Base-by-base conservation (phyloP, 2,888 invertebrate genomes). In the Sinopyrophorus schimmeli region DNA sequence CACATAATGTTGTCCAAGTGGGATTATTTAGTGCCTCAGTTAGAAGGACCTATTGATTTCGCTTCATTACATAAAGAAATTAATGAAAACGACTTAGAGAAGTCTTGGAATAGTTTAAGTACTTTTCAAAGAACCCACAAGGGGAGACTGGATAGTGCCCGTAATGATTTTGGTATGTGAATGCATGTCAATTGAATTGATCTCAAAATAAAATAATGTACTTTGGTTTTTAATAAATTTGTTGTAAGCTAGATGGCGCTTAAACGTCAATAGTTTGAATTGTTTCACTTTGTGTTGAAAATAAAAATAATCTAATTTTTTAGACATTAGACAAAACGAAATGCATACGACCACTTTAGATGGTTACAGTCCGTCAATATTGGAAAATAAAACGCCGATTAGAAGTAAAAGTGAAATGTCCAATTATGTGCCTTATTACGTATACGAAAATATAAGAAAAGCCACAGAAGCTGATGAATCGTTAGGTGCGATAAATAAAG, bases 331-430 rank as follows among this genome's bases (percentile, higher is more conserved):
- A n/a, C n/a, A n/a, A n/a, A n/a, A n/a, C n/a, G n/a, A n/a, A n/a
- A n/a, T n/a, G n/a, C n/a, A n/a, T n/a, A n/a, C n/a, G n/a, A n/a
- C n/a, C n/a, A n/a, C n/a, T n/a, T n/a, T n/a, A n/a, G n/a, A n/a
- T n/a, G n/a, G 39, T 26, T 64, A 63, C 46, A 65, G 60, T 44
- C 62, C 64, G 0, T 59, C 62, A 5, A 43, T 58, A 38, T 32
- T 55, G 20, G 58, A 59, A 23, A 50, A 53, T 9, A 38, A 42
- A 10, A 55, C 59, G 52, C 63, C 62, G 21, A 11, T 31, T n/a
- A 54, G 64, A 26, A 59, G 62, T 47, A 54, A 60, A 42, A 70
- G 69, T 53, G 69, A 67, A 61, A 64, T 68, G 63, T 65, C 67
- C 2, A 57, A 64, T 38, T 65, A 64, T 41, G 53, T 64, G 9